phyloP scores from a whole-genome alignment of 2,113 vertebrate species.

The Siniperca knerii region DNA sequence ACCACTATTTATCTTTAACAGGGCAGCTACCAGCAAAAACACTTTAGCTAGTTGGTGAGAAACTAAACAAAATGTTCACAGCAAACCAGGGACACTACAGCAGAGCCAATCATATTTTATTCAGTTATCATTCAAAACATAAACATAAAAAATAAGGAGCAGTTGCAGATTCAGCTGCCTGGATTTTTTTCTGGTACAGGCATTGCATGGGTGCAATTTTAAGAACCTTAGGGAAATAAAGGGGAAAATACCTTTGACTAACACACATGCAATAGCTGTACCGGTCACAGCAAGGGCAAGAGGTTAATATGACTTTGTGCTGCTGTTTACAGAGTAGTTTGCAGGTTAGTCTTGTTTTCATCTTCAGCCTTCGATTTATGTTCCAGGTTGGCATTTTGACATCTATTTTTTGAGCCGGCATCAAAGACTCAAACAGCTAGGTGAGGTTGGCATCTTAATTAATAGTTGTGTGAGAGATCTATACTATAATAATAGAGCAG shows the following conservation, averaged over 20 bases:
- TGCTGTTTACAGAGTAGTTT: slow-evolving; percentile 6
- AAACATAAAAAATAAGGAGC: not conserved
- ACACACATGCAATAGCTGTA: not conserved
- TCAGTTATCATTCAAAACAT: not conserved
- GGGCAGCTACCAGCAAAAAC: slow-evolving; percentile 28
- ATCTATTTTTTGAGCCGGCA: slow-evolving; percentile 18
- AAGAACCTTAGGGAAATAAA: not conserved
- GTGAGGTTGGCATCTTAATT: slow-evolving; percentile 35
- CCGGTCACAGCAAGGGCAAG: not conserved
- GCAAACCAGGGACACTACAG: not conserved
- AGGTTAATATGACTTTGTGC: slow-evolving; percentile 22
- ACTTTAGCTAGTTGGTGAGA: not conserved
- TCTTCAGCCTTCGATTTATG: slow-evolving; percentile 13
- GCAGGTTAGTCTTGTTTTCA: slow-evolving; percentile 29
- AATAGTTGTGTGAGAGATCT: slow-evolving; percentile 14
- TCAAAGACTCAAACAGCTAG: slow-evolving; percentile 35
- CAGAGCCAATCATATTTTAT: too few relatives aligned
- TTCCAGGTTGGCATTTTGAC: slow-evolving; percentile 30
- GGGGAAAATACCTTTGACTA: not conserved
- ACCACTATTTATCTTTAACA: slow-evolving; percentile 33
- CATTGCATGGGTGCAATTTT: not conserved
- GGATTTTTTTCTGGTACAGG: not conserved
- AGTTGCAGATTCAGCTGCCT: not conserved
- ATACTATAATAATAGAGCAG: not conserved
- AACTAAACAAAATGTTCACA: not conserved